phyloP scores from a whole-genome alignment of 2,113 vertebrate species.

The Hippocampus comes region DNA sequence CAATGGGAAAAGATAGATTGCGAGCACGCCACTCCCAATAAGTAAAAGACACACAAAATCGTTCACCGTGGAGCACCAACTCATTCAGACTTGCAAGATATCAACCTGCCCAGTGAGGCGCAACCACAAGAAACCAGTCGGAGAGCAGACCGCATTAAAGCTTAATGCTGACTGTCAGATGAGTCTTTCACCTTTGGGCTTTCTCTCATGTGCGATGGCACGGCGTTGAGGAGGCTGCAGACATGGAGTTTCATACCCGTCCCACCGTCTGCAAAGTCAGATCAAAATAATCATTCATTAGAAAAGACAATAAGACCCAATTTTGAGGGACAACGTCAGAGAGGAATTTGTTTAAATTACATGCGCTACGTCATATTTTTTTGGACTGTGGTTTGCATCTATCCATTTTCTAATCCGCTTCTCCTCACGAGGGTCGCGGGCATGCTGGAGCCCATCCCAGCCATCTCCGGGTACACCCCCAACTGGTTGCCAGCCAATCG shows the following conservation, averaged over 20 bases:
- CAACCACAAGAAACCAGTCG: neutral
- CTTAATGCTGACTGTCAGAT: neutral
- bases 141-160: neutral
- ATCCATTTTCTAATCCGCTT: too few species aligned
- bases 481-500: too few species aligned
- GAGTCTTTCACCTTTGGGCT: constrained; percentile 30
- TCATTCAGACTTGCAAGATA: too few species aligned
- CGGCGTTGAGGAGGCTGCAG: neutral
- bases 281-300: neutral
- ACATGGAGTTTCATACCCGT: neutral
- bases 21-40: neutral
- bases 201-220: constrained; percentile 14
- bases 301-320: neutral
- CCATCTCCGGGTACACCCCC: too few species aligned
- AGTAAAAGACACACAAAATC: neutral
- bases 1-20: neutral
- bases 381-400: too few species aligned
- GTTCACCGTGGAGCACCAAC: too few species aligned
- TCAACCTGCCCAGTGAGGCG: too few species aligned
- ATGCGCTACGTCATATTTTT: neutral
- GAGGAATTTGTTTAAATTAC: neutral
- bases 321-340: neutral
- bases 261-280: neutral
- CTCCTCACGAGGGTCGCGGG: too few species aligned
- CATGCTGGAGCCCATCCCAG: too few species aligned